Base-by-base conservation (phyloP, 2,797 vertebrate species). In the Anguilla marmorata region DNA sequence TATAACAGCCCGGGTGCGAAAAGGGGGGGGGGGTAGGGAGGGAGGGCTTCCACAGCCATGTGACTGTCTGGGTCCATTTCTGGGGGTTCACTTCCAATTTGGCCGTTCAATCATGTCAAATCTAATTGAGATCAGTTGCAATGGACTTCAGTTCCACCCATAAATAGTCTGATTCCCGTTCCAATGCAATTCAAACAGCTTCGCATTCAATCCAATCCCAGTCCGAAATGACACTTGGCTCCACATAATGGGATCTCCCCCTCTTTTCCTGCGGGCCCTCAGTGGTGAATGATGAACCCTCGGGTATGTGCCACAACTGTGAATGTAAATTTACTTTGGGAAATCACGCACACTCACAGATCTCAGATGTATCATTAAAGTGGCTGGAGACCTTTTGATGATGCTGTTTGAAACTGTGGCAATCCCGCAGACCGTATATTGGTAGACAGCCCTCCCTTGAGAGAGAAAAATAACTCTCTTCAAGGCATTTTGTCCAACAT, bases 261-360 rank as follows among this genome's bases (percentile, higher is more conserved):
- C 79, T 87, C 90, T 41, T 74, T 54, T 89, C 56, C 74, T 87
- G 63, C 66, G 85, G 69, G 1, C 88, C 87, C 85, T 90, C 0
- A 19, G 87, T 90, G 89, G 48, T 80, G 85, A 90, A 85, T 85
- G 91, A 93, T 92, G 91, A 92, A 93, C 92, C 91, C 91, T 91
- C 85, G 92, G 92, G 92, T 91, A 93, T 92, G 92, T 93, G 90
- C 91, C 86, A 88, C 90, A 69, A 88, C 91, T 92, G 91, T 91
- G 91, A 94, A 94, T 94, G 90, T 92, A 91, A 93, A 94, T 95
- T 92, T 94, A 90, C 92, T 93, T 93, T 94, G 93, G 90, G 92
- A 95, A 94, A 94, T 93, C 91, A 91, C 19, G n/a, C 24, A 7
- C 24, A 7, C 41, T 24, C 79, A 11, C 45, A 48, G 41, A 24